These are phyloP conservation scores for Rhopalosiphum nymphaeae DNA, from an alignment of 2,888 invertebrate species.

Conservation along the genomic window DNA sequence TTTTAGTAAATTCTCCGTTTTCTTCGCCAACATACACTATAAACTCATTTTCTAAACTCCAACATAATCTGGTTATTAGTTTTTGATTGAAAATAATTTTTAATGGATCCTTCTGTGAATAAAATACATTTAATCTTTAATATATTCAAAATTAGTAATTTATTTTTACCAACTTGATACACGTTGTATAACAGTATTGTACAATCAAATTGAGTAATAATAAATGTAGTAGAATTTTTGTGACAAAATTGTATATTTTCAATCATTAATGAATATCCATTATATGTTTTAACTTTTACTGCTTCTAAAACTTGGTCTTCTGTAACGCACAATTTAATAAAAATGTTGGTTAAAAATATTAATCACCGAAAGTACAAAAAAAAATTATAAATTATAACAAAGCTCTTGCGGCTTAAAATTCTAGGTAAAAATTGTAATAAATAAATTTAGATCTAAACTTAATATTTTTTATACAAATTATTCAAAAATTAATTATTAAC, in stretches of 20 bases:
- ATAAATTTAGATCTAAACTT: neutral
- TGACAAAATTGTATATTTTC: slow-evolving; percentile 44
- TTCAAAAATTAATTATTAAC: neutral
- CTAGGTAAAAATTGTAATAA: slow-evolving; percentile 18
- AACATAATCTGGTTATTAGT: slow-evolving; percentile 43
- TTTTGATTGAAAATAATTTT: slow-evolving; percentile 42
- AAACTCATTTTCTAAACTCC: slow-evolving; percentile 44
- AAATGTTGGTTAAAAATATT: neutral
- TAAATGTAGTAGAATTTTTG: slow-evolving; percentile 30
- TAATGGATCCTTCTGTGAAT: slow-evolving; percentile 29
- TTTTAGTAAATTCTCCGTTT: slow-evolving; percentile 30
- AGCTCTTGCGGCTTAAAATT: neutral
- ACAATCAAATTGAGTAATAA: slow-evolving; percentile 39
- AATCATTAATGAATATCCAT: slow-evolving; percentile 26
- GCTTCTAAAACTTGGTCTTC: slow-evolving; percentile 42
- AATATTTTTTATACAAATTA: slow-evolving; percentile 36
- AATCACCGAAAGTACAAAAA: slow-evolving; percentile 37
- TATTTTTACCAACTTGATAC: slow-evolving; percentile 37
- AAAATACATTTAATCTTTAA: neutral
- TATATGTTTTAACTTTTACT: slow-evolving; percentile 41
- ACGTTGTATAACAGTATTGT: slow-evolving; percentile 38
- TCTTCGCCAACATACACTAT: slow-evolving; percentile 23
- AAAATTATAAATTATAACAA: neutral
- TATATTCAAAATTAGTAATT: neutral
- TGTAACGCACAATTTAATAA: slow-evolving; percentile 28